These are phyloP conservation scores for Trematocara unimaculatum DNA, from an alignment of 2,113 vertebrate genomes.

Conservation along the genomic window DNA sequence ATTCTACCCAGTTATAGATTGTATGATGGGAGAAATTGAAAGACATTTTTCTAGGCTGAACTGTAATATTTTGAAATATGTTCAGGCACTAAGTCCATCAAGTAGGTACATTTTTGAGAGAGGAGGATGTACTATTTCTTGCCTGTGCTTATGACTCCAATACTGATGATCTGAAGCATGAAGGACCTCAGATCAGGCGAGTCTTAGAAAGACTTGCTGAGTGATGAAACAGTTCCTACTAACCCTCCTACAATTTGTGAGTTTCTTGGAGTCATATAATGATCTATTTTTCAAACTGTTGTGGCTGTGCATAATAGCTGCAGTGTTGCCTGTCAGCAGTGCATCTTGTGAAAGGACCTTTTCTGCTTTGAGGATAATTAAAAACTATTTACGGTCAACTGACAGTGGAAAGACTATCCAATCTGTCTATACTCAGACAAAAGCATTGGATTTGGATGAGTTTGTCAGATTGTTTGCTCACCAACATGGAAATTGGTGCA, in stretches of 20 bases:
- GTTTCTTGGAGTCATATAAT: neutral
- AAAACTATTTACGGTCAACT: neutral
- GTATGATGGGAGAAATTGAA: neutral
- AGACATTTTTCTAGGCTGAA: neutral
- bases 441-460: neutral
- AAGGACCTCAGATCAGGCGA: neutral
- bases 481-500: neutral
- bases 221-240: neutral
- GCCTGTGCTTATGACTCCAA: neutral
- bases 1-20: neutral
- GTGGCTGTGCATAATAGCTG: neutral
- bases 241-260: neutral
- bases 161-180: neutral
- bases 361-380: neutral
- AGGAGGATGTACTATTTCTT: neutral
- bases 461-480: neutral
- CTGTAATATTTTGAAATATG: neutral
- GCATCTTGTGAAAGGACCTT: neutral
- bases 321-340: neutral
- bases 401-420: neutral
- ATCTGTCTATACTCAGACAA: neutral
- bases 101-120: neutral
- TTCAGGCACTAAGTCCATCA: neutral
- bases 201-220: neutral
- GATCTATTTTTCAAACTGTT: neutral